These are phyloP conservation scores for Rhizoglyphus robini DNA, from an alignment of 1,140 invertebrate genomes.

Conservation along the genomic window DNA sequence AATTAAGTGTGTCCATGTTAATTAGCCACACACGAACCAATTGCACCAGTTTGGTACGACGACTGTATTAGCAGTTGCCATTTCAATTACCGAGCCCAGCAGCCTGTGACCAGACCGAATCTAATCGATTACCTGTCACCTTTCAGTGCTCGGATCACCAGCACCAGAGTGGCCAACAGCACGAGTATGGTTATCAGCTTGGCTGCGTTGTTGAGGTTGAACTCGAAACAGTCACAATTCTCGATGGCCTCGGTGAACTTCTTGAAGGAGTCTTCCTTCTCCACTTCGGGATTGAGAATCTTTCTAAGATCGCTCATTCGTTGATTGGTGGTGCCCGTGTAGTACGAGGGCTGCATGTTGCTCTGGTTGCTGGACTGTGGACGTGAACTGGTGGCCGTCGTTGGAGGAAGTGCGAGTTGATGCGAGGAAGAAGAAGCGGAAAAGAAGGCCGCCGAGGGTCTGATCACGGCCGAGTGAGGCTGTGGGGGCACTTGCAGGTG, in stretches of 20 bases:
- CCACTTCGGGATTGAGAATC: conserved; percentile 21
- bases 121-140: background rate
- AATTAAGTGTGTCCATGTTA: no score
- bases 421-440: background rate
- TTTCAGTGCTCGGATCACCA: conserved; percentile 17
- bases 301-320: conserved; percentile 19
- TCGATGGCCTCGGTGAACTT: conserved; percentile 20
- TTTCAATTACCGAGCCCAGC: no score
- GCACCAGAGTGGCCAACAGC: conserved; percentile 11
- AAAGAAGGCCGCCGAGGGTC: background rate
- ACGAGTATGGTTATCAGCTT: conserved; percentile 20
- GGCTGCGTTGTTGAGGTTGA: conserved; percentile 21
- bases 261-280: conserved; percentile 19
- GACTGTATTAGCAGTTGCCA: no score
- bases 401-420: background rate
- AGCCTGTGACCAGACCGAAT: no score
- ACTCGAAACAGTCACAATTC: conserved; percentile 22
- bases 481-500: conserved; percentile 1
- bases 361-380: background rate
- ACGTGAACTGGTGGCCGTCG: background rate
- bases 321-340: background rate
- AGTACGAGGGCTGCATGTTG: background rate
- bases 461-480: background rate
- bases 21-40: no score
- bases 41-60: no score